phyloP scores from a whole-genome alignment of 2,797 vertebrate species.

The Gymnoscopelus braueri region DNA sequence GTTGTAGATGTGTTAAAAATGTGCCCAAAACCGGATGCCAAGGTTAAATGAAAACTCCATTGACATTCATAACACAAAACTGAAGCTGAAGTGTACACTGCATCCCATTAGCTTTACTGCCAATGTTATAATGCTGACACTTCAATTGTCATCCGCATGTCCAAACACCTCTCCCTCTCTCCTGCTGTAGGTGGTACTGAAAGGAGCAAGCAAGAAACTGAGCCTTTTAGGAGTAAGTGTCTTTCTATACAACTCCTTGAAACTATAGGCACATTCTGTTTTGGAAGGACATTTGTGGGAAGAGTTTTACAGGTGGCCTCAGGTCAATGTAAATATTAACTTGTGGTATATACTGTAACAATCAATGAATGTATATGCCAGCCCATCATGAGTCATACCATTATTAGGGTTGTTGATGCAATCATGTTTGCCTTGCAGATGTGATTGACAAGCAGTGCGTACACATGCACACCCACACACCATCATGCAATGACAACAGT shows the following conservation, averaged over 20 bases:
- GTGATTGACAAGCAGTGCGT: constrained; percentile 32
- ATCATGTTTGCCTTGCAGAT: constrained; percentile 34
- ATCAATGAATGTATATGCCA: constrained; percentile 7
- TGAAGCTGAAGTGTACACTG: constrained; percentile 20
- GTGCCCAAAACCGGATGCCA: too few relatives aligned
- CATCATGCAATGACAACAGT: constrained; percentile 4
- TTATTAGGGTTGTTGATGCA: constrained; percentile 16
- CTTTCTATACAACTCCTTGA: not conserved
- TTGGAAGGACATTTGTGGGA: not conserved
- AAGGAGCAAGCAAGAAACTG: constrained; percentile 86
- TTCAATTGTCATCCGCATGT: constrained; percentile 21
- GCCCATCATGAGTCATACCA: constrained; percentile 15
- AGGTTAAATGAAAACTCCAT: not conserved
- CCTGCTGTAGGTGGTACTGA: constrained; percentile 81
- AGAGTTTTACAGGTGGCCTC: not conserved
- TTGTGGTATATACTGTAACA: not conserved
- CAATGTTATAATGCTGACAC: constrained; percentile 31
- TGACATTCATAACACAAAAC: constrained; percentile 20
- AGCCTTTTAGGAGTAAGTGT: constrained; percentile 84
- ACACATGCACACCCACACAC: constrained; percentile 24
- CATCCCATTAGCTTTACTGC: constrained; percentile 24
- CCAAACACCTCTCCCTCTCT: constrained; percentile 5
- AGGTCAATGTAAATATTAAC: not conserved
- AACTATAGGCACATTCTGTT: not conserved
- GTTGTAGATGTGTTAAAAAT: too few relatives aligned